Evolutionary conservation across 2,797 vertebrate species (phyloP), one percentile per base, ranked within the genome.

Genomic region (Discoglossus pictus): DNA sequence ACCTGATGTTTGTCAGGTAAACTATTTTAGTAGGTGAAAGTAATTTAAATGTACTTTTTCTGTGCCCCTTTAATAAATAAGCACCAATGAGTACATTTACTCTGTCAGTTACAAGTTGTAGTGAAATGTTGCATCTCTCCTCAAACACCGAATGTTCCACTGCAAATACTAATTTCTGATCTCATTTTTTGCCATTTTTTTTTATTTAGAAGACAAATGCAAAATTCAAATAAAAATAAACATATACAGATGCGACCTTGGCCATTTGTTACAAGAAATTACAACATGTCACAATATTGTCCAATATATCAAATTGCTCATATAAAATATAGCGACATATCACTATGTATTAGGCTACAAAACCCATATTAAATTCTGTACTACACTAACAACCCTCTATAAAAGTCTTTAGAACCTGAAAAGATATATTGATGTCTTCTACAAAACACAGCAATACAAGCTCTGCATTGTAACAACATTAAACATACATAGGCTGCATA

Each of bases 401-500:
- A 59, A 64, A 64, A 58, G 20, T 42, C n/a, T 50, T 34, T 11
- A 56, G 17, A 70, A 42, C 23, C 43, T 42, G 27, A 38, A 40
- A 53, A 58, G 43, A 71, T 58, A 50, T 63, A 58, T 71, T 64
- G 61, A 25, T 38, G 40, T 51, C 36, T 51, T 40, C 15, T 10
- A 2, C 51, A 56, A 68, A 68, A 43, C 58, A 58, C 20, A 58
- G 36, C 8, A 42, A 40, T 18, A 16, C 51, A 56, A 55, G 42
- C 59, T 56, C 16, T 48, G 50, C 51, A 70, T 70, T 48, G 54
- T 62, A 70, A 62, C 36, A n/a, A n/a, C n/a, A n/a, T n/a, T n/a
- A n/a, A n/a, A n/a, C 10, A 13, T 36, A 60, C 55, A 43, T 4
- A 13, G 23, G 17, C 46, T 34, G 65, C 55, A 68, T 68, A 52